Base-by-base conservation (phyloP, 2,888 invertebrate genomes). In the Caenorhabditis drosophilae region DNA sequence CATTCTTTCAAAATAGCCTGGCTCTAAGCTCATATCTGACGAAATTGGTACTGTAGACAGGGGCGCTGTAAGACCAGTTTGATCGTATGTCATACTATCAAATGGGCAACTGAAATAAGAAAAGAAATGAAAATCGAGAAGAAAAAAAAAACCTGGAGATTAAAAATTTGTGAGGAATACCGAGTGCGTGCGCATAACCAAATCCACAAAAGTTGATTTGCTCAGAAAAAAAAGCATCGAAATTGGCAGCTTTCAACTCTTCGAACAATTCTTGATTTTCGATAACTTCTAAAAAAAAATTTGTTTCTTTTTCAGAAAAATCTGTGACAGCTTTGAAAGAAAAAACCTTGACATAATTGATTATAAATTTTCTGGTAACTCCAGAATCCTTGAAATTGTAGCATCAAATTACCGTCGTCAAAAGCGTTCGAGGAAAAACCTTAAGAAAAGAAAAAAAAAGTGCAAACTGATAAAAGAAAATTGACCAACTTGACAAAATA, bases 191-290 rank as follows among this genome's bases (percentile, higher is more conserved):
- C 2, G 66, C 62, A 27, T 77, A 56, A n/a, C 67, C 75, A 31
- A 59, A 47, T 15, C 76, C 76, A 45, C 75, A 76, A 1, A 66
- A 40, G 31, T 66, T 70, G n/a, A 75, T 45, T 54, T 75, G 75
- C 41, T 77, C 77, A 4, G 60, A 55, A 20, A 77, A 66, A 44
- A 59, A 63, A 22, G 66, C 77, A 26, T 77, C 77, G 26, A 76
- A 77, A 1, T 76, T 66, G 44, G 67, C 61, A 0, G 36, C 44
- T 18, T 64, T 54, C 15, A 76, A 48, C 22, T 67, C 34, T 0
- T 61, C 23, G 44, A 76, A 61, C 0, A 67, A 4, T n/a, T 62
- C 54, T n/a, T n/a, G n/a, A n/a, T n/a, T n/a, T n/a, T n/a, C n/a
- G n/a, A n/a, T n/a, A n/a, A n/a, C n/a, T n/a, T n/a, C n/a, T n/a